These are phyloP conservation scores for Forbesichthys agassizii DNA, from an alignment of 2,113 vertebrate genomes.

Conservation along the genomic window DNA sequence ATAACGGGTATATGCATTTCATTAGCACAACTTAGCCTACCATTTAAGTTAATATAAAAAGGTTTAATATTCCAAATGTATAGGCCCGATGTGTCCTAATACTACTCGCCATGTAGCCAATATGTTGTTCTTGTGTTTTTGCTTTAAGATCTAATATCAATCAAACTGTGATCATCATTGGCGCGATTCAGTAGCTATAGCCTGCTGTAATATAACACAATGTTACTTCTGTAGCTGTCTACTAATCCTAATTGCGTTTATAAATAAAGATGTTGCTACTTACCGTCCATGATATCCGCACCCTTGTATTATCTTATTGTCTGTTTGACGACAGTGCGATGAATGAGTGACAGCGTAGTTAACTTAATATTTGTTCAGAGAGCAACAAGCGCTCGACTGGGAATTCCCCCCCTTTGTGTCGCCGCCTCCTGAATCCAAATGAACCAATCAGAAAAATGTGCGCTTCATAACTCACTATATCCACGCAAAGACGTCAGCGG, in stretches of 20 bases:
- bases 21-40: not conserved
- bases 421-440: not conserved
- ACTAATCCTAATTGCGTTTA: not conserved
- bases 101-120: conserved; percentile 5
- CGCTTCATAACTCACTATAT: not conserved
- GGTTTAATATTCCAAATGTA: not conserved
- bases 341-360: conserved; percentile 48
- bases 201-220: not conserved
- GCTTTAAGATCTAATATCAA: not conserved
- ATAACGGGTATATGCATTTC: not conserved
- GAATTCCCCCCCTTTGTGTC: conserved; percentile 46
- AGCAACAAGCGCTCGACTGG: conserved; percentile 4
- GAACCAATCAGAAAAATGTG: conserved; percentile 44
- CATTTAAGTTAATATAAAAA: not conserved
- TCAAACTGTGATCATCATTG: not conserved
- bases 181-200: not conserved
- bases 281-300: conserved; percentile 72
- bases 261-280: conserved; percentile 44
- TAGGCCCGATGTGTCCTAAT: not conserved
- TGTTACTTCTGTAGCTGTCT: not conserved
- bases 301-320: conserved; percentile 13
- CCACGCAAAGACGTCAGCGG: not conserved
- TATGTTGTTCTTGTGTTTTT: not conserved
- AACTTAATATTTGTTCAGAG: conserved; percentile 33
- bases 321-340: conserved; percentile 20